These are phyloP conservation scores for Mythimna pallens DNA, from an alignment of 2,888 invertebrate genomes.

Conservation along the genomic window DNA sequence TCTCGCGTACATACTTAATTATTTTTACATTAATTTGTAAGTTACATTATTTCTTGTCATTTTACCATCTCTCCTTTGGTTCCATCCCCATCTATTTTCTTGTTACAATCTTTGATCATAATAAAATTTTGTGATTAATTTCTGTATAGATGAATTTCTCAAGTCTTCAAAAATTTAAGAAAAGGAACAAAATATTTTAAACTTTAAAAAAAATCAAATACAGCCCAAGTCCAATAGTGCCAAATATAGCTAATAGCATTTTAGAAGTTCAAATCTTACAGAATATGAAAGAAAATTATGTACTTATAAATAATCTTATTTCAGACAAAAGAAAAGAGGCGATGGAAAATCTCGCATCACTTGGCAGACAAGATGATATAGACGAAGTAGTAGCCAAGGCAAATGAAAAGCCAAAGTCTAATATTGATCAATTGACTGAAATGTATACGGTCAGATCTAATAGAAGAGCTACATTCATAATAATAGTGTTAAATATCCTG, in stretches of 20 bases:
- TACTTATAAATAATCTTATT: slow-evolving; percentile 19
- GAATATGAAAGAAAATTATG: background rate
- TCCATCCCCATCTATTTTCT: no score
- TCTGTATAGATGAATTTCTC: background rate
- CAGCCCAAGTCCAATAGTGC: background rate
- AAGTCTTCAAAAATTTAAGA: background rate
- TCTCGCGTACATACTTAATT: no score
- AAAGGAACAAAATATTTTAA: no score
- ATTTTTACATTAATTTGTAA: no score
- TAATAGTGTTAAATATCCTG: slow-evolving; percentile 67
- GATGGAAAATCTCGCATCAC: slow-evolving; percentile 60
- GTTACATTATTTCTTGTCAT: no score
- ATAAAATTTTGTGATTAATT: no score
- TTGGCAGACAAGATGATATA: slow-evolving; percentile 73
- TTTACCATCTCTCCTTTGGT: no score
- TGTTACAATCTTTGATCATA: no score
- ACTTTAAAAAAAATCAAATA: background rate
- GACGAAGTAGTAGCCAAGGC: slow-evolving; percentile 63
- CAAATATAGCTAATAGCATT: background rate
- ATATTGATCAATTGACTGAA: slow-evolving; percentile 66
- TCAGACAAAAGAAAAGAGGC: slow-evolving; percentile 69
- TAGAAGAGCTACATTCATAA: slow-evolving; percentile 72
- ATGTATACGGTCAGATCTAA: slow-evolving; percentile 72
- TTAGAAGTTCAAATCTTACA: background rate
- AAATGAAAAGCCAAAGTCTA: slow-evolving; percentile 44